A percentile compares a stretch with the other conserved stretches of the same genome.
Conservation (phyloP, 2,113 vertebrate species). For the Trachemys scripta region DNA sequence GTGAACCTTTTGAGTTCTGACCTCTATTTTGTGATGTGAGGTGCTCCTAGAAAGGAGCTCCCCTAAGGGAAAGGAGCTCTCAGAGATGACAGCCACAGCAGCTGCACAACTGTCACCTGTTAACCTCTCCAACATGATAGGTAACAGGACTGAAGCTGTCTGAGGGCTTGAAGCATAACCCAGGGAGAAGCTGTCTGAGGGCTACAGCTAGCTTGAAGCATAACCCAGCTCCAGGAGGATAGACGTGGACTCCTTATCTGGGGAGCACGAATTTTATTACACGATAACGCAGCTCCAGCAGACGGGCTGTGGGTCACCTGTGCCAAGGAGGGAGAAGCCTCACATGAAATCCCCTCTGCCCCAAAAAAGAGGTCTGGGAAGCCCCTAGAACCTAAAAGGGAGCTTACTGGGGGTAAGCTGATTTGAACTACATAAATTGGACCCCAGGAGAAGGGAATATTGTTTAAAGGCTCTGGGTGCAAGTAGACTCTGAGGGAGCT, state of each 20-base stretch:
- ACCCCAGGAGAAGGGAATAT: neutral
- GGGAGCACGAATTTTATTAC: neutral
- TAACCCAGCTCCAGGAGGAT: neutral
- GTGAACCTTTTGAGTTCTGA: neutral
- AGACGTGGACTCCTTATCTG: neutral
- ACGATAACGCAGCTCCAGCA: neutral
- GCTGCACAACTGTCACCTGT: neutral
- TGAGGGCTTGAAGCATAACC: neutral
- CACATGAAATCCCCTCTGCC: neutral
- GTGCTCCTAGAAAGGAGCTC: neutral
- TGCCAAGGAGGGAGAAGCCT: neutral
- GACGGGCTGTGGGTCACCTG: neutral
- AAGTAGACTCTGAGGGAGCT: neutral
- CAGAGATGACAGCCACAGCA: no score
- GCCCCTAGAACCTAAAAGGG: neutral
- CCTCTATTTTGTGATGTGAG: neutral
- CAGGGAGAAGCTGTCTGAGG: neutral
- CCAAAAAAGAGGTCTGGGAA: neutral
- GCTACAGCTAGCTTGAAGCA: neutral
- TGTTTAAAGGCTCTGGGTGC: neutral
- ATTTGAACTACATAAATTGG: neutral
- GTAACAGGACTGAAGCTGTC: neutral
- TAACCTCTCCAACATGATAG: neutral
- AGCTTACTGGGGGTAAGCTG: neutral
- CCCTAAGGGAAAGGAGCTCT: no score